These are phyloP conservation scores for Colletes latitarsis DNA, from an alignment of 1,140 invertebrate species.

Conservation along the genomic window DNA sequence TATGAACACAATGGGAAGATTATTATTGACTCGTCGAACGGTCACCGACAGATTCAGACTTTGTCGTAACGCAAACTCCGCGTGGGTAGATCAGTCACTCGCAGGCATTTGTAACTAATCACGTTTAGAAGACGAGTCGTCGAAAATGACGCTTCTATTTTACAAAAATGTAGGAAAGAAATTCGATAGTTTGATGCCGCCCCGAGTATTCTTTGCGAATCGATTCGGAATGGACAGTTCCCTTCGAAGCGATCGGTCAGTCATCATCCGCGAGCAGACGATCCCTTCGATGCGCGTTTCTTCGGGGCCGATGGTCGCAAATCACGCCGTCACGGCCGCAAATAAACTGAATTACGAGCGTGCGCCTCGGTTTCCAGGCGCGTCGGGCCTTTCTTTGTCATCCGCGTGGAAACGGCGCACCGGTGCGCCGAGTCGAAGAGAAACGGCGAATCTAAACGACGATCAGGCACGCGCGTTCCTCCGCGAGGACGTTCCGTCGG, in stretches of 20 bases:
- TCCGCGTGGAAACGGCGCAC: conserved; percentile 49
- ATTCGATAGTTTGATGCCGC: too few relatives aligned
- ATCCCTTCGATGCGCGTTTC: conserved; percentile 38
- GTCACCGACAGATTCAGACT: background rate
- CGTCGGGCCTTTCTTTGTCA: conserved; percentile 57
- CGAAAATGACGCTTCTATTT: too few relatives aligned
- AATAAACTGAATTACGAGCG: conserved; percentile 64
- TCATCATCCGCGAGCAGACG: background rate
- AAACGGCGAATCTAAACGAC: conserved; percentile 62
- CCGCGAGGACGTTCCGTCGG: conserved; percentile 54
- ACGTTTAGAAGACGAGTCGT: background rate
- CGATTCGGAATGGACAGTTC: background rate
- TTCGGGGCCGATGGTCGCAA: conserved; percentile 43
- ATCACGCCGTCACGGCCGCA: conserved; percentile 54
- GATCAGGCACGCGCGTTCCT: conserved; percentile 67
- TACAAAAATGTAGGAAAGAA: too few relatives aligned
- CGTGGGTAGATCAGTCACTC: background rate
- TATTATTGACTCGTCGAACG: conserved; percentile 12
- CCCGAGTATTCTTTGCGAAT: background rate
- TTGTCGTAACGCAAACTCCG: background rate
- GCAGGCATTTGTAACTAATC: too few relatives aligned
- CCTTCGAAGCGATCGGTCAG: conserved; percentile 2
- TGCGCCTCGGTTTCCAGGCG: conserved; percentile 36
- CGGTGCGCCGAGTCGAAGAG: conserved; percentile 44
- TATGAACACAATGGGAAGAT: background rate